Conservation (phyloP, 2,888 invertebrate species). For the Tinea trinotella region DNA sequence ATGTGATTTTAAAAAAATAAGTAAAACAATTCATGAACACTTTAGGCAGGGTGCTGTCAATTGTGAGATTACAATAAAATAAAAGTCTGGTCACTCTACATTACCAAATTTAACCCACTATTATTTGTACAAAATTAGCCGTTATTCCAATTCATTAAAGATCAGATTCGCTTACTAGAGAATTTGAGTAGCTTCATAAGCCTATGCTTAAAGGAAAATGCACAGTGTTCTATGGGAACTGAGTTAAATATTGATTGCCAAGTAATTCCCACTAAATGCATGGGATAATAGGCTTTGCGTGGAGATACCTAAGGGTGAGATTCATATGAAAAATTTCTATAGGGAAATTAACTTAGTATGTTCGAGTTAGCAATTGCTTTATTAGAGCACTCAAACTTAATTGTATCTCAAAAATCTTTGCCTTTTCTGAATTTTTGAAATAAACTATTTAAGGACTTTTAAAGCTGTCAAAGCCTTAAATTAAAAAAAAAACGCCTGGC, state of each 20-base stretch:
- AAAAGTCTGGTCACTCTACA: background rate
- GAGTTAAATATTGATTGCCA: background rate
- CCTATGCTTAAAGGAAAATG: background rate
- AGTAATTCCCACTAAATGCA: background rate
- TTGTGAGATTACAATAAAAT: too few relatives aligned
- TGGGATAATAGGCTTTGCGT: background rate
- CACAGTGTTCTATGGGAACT: background rate
- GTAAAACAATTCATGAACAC: too few relatives aligned
- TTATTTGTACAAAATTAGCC: background rate
- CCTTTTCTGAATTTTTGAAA: background rate
- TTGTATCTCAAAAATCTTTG: constrained; percentile 3
- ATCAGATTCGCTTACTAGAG: background rate
- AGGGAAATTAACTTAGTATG: constrained; percentile 4
- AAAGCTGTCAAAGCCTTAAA: too few relatives aligned
- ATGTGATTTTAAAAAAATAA: too few relatives aligned
- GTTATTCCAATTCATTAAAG: background rate
- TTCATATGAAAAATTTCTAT: background rate
- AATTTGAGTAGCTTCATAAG: background rate
- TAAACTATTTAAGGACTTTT: too few relatives aligned
- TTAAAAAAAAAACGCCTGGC: too few relatives aligned
- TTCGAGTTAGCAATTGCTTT: constrained; percentile 1
- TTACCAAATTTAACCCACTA: background rate
- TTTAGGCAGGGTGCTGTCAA: too few relatives aligned
- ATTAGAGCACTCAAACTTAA: constrained; percentile 3
- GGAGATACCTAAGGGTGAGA: background rate